Conservation (phyloP, 2,888 invertebrate genomes). For the Tryphoninae sp. region DNA sequence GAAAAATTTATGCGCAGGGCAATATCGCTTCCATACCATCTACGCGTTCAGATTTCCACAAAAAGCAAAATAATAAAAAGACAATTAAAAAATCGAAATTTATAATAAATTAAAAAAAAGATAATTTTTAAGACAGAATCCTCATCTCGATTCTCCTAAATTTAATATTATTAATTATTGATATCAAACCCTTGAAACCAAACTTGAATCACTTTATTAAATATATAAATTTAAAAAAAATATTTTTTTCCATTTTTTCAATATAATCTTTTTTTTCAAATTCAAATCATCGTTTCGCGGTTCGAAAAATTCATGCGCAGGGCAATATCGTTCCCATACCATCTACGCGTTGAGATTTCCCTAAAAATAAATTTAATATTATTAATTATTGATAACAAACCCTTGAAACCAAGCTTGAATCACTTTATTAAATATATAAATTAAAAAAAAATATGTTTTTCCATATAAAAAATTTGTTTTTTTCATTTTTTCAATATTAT, state of each 20-base stretch:
- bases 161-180: not conserved
- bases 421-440: too few species aligned
- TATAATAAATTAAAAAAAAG: too few species aligned
- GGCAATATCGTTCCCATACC: not conserved
- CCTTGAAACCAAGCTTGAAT: too few species aligned
- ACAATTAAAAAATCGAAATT: too few species aligned
- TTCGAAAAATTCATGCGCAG: not conserved
- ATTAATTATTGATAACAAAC: too few species aligned
- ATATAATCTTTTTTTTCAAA: not conserved
- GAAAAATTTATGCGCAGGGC: not conserved
- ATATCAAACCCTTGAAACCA: not conserved
- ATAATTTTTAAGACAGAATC: too few species aligned
- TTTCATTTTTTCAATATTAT: not conserved
- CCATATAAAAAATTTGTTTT: not conserved
- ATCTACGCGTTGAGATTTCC: not conserved
- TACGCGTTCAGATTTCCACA: not conserved
- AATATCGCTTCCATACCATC: not conserved
- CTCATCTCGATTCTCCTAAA: too few species aligned
- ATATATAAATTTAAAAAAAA: not conserved
- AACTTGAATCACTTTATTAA: not conserved
- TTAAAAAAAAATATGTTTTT: too few species aligned
- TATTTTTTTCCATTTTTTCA: not conserved
- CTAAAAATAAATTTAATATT: too few species aligned
- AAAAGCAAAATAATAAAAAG: too few species aligned
- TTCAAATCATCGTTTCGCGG: too few species aligned